phyloP scores from a whole-genome alignment of 2,113 vertebrate species.

The Sus scrofa region DNA sequence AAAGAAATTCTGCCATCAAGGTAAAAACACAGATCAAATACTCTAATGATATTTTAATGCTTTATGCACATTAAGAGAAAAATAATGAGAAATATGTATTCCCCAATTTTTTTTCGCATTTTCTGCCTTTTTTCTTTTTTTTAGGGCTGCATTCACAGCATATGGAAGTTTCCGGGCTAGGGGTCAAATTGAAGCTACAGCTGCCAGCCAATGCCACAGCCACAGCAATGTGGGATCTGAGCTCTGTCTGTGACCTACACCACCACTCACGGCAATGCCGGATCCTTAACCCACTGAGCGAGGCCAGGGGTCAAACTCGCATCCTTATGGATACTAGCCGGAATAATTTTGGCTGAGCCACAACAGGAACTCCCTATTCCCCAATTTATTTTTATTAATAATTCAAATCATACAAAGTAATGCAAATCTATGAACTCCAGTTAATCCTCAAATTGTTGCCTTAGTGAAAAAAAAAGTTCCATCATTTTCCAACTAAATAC shows the following conservation, averaged over 20 bases:
- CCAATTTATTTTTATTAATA: constrained; percentile 26
- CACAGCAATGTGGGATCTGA: too few relatives aligned
- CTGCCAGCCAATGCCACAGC: too few relatives aligned
- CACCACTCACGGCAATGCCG: too few relatives aligned
- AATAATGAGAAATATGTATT: neutral
- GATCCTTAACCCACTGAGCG: too few relatives aligned
- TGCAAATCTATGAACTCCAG: neutral
- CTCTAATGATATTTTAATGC: neutral
- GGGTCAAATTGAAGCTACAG: too few relatives aligned
- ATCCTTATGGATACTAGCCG: too few relatives aligned
- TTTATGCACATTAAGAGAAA: neutral
- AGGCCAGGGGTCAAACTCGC: too few relatives aligned
- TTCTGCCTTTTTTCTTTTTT: too few relatives aligned
- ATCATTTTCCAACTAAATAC: constrained; percentile 9
- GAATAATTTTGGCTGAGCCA: too few relatives aligned
- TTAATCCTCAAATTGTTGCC: constrained; percentile 29
- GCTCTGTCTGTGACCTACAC: too few relatives aligned
- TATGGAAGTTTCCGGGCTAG: too few relatives aligned
- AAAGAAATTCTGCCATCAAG: constrained; percentile 2
- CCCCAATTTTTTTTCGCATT: neutral
- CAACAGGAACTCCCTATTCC: neutral
- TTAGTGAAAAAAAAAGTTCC: neutral
- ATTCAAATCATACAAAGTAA: constrained; percentile 1
- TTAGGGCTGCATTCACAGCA: too few relatives aligned
- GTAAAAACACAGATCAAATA: neutral